These are phyloP conservation scores for Hippocampus barbouri DNA, from an alignment of 2,113 vertebrate genomes.

Conservation along the genomic window DNA sequence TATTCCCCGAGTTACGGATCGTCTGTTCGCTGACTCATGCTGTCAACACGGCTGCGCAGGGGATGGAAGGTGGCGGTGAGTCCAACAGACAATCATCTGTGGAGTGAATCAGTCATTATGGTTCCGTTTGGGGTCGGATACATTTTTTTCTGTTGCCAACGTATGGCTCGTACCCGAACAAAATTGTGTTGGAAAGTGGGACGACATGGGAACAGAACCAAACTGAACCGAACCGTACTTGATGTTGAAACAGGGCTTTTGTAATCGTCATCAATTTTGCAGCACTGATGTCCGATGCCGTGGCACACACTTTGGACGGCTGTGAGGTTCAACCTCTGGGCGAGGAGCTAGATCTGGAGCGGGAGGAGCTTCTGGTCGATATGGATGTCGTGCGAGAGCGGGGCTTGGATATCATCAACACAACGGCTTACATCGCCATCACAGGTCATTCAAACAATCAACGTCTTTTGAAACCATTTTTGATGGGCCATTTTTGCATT, in stretches of 20 bases:
- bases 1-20: constrained; percentile 90
- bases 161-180: too few relatives aligned
- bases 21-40: constrained; percentile 91
- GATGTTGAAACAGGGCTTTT: background rate
- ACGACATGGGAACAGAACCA: background rate
- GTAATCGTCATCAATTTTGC: background rate
- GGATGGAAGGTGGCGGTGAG: constrained; percentile 79
- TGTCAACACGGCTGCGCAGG: constrained; percentile 75
- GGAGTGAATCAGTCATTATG: background rate
- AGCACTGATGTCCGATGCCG: constrained; percentile 91
- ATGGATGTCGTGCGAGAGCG: constrained; percentile 82
- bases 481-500: background rate
- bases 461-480: background rate
- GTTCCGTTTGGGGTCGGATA: background rate
- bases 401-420: constrained; percentile 90
- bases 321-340: constrained; percentile 92
- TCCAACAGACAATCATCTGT: background rate
- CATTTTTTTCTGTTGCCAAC: too few relatives aligned
- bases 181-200: too few relatives aligned
- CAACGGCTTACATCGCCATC: constrained; percentile 89
- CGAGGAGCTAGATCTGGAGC: constrained; percentile 87
- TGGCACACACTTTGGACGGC: constrained; percentile 93
- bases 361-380: constrained; percentile 88
- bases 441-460: constrained; percentile 71
- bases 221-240: background rate